These are phyloP conservation scores for Drosophila basisetae DNA, from an alignment of 2,888 invertebrate genomes.

Conservation along the genomic window DNA sequence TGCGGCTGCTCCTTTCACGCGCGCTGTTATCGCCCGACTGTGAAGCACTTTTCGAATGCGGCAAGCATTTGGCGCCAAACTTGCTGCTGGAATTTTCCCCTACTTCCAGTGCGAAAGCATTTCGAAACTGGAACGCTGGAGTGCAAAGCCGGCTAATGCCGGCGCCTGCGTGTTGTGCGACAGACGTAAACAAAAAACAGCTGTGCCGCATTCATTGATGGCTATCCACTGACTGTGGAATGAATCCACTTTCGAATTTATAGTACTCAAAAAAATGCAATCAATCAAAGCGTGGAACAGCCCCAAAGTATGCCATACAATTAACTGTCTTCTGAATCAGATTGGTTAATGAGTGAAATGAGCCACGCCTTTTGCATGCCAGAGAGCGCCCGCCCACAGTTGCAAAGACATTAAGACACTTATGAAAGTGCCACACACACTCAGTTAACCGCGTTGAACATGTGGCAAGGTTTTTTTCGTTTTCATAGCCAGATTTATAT, in stretches of 20 bases:
- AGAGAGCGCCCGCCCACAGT: conserved; percentile 31
- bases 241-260: not conserved
- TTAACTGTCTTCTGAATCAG: not conserved
- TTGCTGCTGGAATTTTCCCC: conserved; percentile 55
- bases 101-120: conserved; percentile 50
- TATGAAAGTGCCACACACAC: conserved; percentile 26
- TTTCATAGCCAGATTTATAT: not conserved
- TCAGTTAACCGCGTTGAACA: not conserved
- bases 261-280: not conserved
- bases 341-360: conserved; percentile 31
- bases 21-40: conserved; percentile 62
- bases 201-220: conserved; percentile 49
- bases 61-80: conserved; percentile 70
- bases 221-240: not conserved
- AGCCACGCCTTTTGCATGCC: conserved; percentile 63
- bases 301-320: conserved; percentile 32
- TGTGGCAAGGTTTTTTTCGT: not conserved
- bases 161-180: conserved; percentile 58
- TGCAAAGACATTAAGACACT: conserved; percentile 33
- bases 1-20: conserved; percentile 41
- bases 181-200: conserved; percentile 65
- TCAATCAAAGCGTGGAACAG: conserved; percentile 4
- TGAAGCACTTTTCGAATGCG: conserved; percentile 11
- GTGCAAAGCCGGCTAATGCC: conserved; percentile 49
- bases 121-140: conserved; percentile 48